Conservation (phyloP, 2,888 invertebrate genomes). For the Thyatira batis region DNA sequence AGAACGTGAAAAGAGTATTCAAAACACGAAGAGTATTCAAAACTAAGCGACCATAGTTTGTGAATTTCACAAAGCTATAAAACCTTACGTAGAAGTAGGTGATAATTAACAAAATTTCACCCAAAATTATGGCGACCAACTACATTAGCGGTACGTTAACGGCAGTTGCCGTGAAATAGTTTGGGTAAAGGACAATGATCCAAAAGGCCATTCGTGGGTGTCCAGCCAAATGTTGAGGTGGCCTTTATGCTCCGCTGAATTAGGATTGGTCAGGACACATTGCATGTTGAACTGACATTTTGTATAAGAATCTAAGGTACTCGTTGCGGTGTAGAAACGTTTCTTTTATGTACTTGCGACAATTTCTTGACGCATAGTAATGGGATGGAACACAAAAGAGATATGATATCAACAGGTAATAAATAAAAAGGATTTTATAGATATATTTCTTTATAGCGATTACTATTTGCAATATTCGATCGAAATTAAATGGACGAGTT, state of each 20-base stretch:
- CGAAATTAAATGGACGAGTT: too few relatives aligned
- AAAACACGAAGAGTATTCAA: too few relatives aligned
- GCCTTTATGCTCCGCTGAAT: slow-evolving; percentile 9
- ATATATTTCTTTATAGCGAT: too few relatives aligned
- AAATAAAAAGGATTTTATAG: too few relatives aligned
- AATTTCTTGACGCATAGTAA: background rate
- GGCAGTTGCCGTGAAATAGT: slow-evolving; percentile 29
- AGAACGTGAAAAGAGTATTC: too few relatives aligned
- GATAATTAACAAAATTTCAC: slow-evolving; percentile 29
- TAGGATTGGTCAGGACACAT: slow-evolving; percentile 31
- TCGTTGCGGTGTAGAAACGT: background rate
- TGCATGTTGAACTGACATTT: slow-evolving; percentile 28
- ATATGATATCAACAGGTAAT: too few relatives aligned
- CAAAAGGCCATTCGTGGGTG: background rate
- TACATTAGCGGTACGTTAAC: slow-evolving; percentile 31
- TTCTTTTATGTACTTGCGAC: background rate
- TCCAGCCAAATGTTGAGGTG: background rate
- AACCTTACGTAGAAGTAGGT: slow-evolving; percentile 19
- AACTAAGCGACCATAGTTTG: too few relatives aligned
- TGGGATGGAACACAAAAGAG: background rate
- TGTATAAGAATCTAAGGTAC: background rate
- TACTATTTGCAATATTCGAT: too few relatives aligned
- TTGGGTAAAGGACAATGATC: background rate
- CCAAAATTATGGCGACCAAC: slow-evolving; percentile 23
- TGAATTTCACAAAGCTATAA: background rate